These are phyloP conservation scores for Goniozus legneri DNA, from an alignment of 1,140 invertebrate species.

Conservation along the genomic window DNA sequence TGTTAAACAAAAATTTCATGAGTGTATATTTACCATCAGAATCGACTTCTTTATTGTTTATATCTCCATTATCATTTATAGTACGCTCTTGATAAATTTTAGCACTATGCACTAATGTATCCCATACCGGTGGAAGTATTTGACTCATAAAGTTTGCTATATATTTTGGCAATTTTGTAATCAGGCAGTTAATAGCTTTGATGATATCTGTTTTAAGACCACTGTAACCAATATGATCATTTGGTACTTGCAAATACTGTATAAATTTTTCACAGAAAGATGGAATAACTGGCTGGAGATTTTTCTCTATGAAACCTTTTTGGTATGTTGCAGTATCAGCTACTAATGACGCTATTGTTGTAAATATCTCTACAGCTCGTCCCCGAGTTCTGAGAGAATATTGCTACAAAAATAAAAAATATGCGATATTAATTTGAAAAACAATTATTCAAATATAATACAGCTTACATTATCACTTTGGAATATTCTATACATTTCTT, in stretches of 20 bases:
- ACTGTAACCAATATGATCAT: slow-evolving; percentile 62
- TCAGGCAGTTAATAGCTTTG: slow-evolving; percentile 66
- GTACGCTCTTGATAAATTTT: slow-evolving; percentile 62
- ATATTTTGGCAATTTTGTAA: slow-evolving; percentile 66
- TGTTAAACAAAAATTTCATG: slow-evolving; percentile 36
- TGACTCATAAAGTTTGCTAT: slow-evolving; percentile 63
- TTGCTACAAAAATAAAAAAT: slow-evolving; percentile 42
- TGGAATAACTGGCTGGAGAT: slow-evolving; percentile 66
- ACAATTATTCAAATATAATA: slow-evolving; percentile 2
- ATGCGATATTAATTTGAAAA: not conserved
- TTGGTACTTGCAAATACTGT: slow-evolving; percentile 59
- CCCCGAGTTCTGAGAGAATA: slow-evolving; percentile 61
- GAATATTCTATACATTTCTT: slow-evolving; percentile 75
- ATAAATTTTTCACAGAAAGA: slow-evolving; percentile 72
- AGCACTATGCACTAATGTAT: slow-evolving; percentile 66
- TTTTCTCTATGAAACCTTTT: slow-evolving; percentile 57
- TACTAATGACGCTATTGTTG: slow-evolving; percentile 60
- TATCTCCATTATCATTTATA: slow-evolving; percentile 58
- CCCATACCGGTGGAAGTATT: slow-evolving; percentile 70
- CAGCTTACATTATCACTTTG: slow-evolving; percentile 60
- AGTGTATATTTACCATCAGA: slow-evolving; percentile 55
- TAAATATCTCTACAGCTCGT: slow-evolving; percentile 68
- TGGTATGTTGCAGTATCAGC: slow-evolving; percentile 59
- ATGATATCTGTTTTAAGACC: slow-evolving; percentile 71
- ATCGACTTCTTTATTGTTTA: slow-evolving; percentile 49